Percentiles rank a stretch among this genome's conserved stretches.
Conservation (phyloP, 2,113 vertebrate genomes). For the Sorex araneus region DNA sequence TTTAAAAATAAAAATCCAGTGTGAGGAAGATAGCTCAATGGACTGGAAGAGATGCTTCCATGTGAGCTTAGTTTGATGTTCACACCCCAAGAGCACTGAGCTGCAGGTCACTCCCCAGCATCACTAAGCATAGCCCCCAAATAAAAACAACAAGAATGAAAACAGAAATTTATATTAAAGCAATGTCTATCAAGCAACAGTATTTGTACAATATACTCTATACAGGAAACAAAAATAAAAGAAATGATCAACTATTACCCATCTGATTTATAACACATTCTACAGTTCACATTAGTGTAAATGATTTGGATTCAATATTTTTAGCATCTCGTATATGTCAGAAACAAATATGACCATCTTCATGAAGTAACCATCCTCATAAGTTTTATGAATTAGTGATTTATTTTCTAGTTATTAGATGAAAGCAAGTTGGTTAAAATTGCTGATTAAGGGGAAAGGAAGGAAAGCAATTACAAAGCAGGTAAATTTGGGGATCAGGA, state of each 20-base stretch:
- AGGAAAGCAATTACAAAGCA: not conserved
- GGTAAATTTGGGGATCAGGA: not conserved
- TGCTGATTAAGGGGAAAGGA: not conserved
- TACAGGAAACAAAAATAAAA: not conserved
- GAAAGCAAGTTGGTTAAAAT: not conserved
- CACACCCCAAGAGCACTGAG: no score
- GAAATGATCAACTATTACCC: not conserved
- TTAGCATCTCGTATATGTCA: not conserved
- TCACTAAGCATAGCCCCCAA: no score
- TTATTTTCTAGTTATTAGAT: not conserved
- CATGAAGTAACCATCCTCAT: not conserved
- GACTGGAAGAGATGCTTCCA: no score
- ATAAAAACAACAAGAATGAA: not conserved
- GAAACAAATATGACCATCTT: conserved; percentile 16
- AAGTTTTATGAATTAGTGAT: not conserved
- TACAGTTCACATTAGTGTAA: not conserved
- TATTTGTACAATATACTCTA: not conserved
- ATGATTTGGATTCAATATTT: not conserved
- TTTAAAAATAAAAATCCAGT: no score
- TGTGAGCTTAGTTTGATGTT: no score
- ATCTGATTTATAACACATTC: not conserved
- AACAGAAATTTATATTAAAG: not conserved
- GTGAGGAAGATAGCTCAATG: no score
- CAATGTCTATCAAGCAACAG: not conserved
- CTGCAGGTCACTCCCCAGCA: no score